phyloP scores from a whole-genome alignment of 2,113 vertebrate genomes.

The Vombatus ursinus region DNA sequence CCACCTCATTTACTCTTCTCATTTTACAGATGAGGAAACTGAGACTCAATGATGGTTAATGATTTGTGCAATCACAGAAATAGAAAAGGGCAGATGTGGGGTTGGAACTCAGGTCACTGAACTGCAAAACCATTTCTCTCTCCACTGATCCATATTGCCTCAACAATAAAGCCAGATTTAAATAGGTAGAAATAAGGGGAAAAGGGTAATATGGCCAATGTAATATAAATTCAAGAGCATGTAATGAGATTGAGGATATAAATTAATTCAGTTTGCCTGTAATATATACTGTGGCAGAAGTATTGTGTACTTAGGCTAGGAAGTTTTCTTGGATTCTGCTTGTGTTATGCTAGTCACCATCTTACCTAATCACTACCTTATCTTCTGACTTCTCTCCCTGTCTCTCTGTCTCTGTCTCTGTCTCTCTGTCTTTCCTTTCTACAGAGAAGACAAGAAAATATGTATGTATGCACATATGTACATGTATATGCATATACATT shows the following conservation, averaged over 20 bases:
- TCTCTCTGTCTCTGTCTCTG: neutral
- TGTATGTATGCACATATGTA: conserved; percentile 30
- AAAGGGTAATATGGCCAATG: neutral
- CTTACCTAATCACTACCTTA: neutral
- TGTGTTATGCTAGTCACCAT: neutral
- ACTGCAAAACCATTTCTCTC: neutral
- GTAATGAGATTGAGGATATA: neutral
- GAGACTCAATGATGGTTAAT: too few relatives aligned
- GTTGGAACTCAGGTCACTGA: neutral
- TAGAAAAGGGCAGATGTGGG: neutral
- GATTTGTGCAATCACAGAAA: too few relatives aligned
- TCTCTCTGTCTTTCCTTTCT: neutral
- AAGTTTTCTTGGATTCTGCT: neutral
- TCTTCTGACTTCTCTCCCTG: neutral
- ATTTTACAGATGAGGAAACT: too few relatives aligned
- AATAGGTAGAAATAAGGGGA: neutral
- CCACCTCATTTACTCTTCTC: neutral
- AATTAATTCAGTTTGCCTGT: neutral
- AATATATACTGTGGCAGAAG: neutral
- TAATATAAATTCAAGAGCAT: neutral
- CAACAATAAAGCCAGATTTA: neutral
- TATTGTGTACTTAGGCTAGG: neutral
- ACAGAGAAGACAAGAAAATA: conserved; percentile 13
- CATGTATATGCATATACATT: neutral
- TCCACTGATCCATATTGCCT: neutral